Base-by-base conservation (phyloP, 2,113 vertebrate genomes). In the Erythrocercus mccallii region DNA sequence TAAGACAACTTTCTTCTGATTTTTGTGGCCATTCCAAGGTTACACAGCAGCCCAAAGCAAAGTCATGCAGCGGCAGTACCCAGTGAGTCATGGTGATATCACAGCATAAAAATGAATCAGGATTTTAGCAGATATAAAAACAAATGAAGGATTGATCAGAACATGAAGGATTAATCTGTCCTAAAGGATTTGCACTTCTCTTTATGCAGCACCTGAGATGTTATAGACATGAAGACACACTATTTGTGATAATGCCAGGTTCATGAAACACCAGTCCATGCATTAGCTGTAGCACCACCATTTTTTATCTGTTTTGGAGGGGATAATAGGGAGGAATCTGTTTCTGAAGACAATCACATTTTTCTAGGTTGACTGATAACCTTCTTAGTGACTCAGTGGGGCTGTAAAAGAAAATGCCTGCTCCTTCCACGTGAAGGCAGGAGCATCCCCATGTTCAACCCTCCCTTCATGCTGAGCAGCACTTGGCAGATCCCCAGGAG, bases 1-100 rank as follows among this genome's bases (percentile, higher is more conserved):
- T 27, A 2, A 3, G 18, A 7, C 8, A n/a, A 20, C 0, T 0
- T 61, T 25, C 6, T 48, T n/a, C 7, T 7, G 5, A 12, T 15
- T 83, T 81, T 21, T 10, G 20, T 15, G 51, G 18, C 35, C 25
- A 10, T n/a, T 74, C n/a, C 23, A 37, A 44, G 23, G 38, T 64
- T 30, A n/a, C 11, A 7, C 3, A 35, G 38, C 47, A 40, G 19
- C 8, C 23, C 9, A 14, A 7, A 50, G 19, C 23, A 30, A 56
- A 28, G 37, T 31, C 44, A 10, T 5, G 8, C 14, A 53, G 54
- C 6, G 12, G 37, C 11, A 11, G 28, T 10, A 25, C 9, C 8
- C 15, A 25, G 24, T 0, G 6, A 74, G 27, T 15, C n/a, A 15
- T 23, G 21, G 35, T 50, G 44, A 66, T 16, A 38, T 11, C 9